Base-by-base conservation (phyloP, 2,888 invertebrate genomes). In the Yponomeuta malinellus region DNA sequence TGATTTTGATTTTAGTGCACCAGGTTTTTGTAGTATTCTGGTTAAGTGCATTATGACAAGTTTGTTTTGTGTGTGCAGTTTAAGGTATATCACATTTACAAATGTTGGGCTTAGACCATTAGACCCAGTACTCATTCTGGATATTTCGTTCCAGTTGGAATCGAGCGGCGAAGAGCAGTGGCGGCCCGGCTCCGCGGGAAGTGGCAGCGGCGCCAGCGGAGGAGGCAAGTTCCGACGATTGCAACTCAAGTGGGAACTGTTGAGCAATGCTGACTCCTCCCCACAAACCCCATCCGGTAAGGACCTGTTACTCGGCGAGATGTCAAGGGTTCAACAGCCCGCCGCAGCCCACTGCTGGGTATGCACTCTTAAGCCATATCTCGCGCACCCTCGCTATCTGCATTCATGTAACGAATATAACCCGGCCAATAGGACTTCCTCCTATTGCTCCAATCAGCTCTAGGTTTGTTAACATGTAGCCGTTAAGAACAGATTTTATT, bases 191-290 rank as follows among this genome's bases (percentile, higher is more conserved):
- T 92, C 92, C 0, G 91, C 90, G 9, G 87, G 88, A 72, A 91
- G 90, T 74, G 87, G 79, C 23, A 86, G 87, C 74, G 88, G 89
- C 1, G 84, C 87, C 72, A 94, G 94, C 70, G 95, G 94, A 31
- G 95, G 95, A 10, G 94, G 94, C 73, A 95, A 96, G 79, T 97
- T 96, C 89, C 93, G 95, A 33, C 93, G 95, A 74, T 87, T 97
- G 72, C 96, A 96, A 79, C 94, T 95, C 80, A 96, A 96, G 79
- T 97, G 97, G 97, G 96, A 97, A 82, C 93, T 95, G 88, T 91
- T 96, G 74, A 95, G 95, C 75, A 88, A 86, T 73, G 91, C 88
- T 0, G 92, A 92, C 73, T 91, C 75, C 70, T 72, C 74, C n/a
- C 74, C 73, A 8, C 72, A 71, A 52, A 68, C 73, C 6, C 71